A percentile compares a stretch with the other conserved stretches of the same genome.
Evolutionary conservation across 2,113 vertebrate species (phyloP).

Genomic region (Crypturellus undulatus): DNA sequence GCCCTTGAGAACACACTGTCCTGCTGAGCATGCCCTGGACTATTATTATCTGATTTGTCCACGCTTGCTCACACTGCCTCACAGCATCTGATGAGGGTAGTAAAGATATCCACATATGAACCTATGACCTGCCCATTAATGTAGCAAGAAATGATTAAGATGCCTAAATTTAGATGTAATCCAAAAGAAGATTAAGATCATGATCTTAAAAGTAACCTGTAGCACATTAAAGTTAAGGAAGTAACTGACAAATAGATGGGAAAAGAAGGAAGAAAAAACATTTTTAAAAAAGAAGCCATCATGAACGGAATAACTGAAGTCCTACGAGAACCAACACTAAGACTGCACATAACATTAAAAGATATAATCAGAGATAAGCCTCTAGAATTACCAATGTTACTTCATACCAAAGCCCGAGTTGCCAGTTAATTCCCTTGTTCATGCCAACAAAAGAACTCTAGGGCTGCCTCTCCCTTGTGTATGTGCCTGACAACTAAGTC

Average conservation of each 20-base stretch:
- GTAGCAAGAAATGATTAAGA: neutral
- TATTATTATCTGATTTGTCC: neutral
- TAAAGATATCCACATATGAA: neutral
- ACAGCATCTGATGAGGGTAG: neutral
- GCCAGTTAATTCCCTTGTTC: neutral
- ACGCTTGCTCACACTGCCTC: neutral
- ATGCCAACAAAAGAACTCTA: neutral
- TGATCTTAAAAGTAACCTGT: neutral
- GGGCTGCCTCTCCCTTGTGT: neutral
- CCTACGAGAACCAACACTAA: neutral
- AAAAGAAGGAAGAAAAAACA: neutral
- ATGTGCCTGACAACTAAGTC: neutral
- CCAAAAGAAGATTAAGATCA: neutral
- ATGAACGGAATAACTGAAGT: neutral
- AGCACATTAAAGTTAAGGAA: accelerated
- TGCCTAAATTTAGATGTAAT: neutral
- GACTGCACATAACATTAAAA: neutral
- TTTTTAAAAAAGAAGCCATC: too few relatives aligned
- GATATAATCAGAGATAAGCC: neutral
- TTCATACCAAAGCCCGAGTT: neutral
- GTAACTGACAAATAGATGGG: neutral
- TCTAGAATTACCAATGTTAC: neutral
- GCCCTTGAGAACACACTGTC: neutral
- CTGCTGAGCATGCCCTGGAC: too few relatives aligned
- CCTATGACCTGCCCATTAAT: neutral